Evolutionary conservation across 2,113 vertebrate genomes (phyloP).

Genomic region (Trogon surrucura): DNA sequence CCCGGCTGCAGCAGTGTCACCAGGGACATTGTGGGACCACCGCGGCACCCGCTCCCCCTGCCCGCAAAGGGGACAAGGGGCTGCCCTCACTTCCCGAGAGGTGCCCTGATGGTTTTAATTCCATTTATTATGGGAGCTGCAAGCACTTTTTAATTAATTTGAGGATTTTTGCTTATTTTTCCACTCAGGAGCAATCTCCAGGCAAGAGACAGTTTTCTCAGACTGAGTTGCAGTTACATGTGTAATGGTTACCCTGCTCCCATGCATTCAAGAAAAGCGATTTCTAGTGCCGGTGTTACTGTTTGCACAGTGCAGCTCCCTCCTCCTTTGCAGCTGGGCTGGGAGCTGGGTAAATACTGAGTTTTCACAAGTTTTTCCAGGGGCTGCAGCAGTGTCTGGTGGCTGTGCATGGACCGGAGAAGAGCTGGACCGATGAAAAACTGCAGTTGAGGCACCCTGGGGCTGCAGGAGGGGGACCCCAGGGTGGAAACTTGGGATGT

Average conservation of each 20-base stretch:
- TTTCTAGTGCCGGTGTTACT: background rate
- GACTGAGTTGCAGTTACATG: background rate
- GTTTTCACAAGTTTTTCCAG: background rate
- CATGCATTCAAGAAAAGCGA: accelerated
- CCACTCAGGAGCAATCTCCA: background rate
- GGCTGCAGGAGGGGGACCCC: background rate
- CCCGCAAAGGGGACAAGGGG: accelerated
- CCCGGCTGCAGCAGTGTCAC: background rate
- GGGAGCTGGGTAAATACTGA: background rate
- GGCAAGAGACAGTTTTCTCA: background rate
- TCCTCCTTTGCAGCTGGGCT: background rate
- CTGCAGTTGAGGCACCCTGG: background rate
- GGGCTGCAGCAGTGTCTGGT: too few species aligned
- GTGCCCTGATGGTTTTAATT: background rate
- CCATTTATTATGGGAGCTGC: background rate
- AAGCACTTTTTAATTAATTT: background rate
- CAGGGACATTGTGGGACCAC: accelerated
- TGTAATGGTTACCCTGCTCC: background rate
- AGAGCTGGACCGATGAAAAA: background rate
- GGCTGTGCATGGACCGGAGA: background rate
- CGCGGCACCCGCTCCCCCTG: accelerated
- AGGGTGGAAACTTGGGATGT: too few species aligned
- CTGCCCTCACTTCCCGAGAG: too few species aligned
- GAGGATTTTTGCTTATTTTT: background rate
- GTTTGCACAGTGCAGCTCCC: background rate